Conservation (phyloP, 2,797 vertebrate species). For the Cossypha niveicapilla region DNA sequence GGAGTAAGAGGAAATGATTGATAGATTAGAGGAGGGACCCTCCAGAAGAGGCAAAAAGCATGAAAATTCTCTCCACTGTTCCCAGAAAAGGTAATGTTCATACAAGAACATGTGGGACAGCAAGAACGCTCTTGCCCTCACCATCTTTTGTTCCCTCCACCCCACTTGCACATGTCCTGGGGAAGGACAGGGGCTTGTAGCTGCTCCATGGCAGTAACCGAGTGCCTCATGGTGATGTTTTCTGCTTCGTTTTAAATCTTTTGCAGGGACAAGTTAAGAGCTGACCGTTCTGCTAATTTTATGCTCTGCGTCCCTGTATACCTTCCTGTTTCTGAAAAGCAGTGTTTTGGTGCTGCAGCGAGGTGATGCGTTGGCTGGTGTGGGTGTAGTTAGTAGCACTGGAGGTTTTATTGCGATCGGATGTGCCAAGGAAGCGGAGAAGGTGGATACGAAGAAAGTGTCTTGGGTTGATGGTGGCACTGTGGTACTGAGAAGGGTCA, state of each 20-base stretch:
- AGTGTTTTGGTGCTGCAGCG: neutral
- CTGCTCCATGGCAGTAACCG: neutral
- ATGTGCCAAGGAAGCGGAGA: neutral
- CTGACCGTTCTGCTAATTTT: neutral
- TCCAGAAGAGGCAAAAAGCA: neutral
- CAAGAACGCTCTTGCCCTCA: neutral
- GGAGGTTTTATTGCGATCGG: rapidly evolving
- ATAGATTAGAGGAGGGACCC: neutral
- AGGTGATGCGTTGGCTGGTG: rapidly evolving
- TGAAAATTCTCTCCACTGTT: neutral
- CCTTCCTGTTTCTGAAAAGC: neutral
- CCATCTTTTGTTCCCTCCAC: neutral
- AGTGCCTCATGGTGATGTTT: neutral
- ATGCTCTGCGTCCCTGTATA: neutral
- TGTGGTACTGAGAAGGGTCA: neutral
- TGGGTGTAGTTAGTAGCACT: neutral
- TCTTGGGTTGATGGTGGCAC: neutral
- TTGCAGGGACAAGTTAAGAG: neutral
- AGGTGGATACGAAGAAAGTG: neutral
- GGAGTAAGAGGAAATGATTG: neutral
- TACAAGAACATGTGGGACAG: neutral
- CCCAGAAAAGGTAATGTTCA: neutral
- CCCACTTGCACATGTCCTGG: rapidly evolving
- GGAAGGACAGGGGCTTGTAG: neutral
- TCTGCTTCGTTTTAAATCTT: neutral